Percentiles rank a stretch among this genome's conserved stretches.
These are phyloP conservation scores for Petrolisthes manimaculis DNA, from an alignment of 2,888 invertebrate genomes.

Conservation along the genomic window DNA sequence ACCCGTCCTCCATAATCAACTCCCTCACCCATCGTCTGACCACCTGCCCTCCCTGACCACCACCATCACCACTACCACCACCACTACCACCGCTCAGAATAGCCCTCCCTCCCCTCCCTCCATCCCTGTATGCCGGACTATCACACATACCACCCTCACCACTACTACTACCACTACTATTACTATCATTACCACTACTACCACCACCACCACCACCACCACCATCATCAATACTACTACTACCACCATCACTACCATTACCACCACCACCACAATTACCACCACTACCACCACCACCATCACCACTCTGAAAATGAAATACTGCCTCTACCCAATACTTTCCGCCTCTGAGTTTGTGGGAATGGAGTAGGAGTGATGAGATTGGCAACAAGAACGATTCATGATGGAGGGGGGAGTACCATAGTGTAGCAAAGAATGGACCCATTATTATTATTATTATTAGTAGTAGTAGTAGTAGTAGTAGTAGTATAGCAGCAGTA, in stretches of 20 bases:
- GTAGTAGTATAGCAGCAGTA: too few species aligned
- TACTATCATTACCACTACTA: background rate
- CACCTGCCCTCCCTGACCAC: too few species aligned
- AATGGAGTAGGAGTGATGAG: too few species aligned
- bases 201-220: background rate
- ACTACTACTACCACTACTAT: background rate
- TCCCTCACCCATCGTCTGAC: too few species aligned
- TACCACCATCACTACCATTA: background rate
- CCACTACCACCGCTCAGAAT: background rate
- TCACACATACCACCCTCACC: background rate
- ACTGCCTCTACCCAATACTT: background rate
- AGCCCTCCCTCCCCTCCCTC: background rate
- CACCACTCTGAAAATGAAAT: background rate
- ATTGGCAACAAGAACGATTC: too few species aligned
- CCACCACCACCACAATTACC: background rate
- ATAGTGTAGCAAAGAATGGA: too few species aligned
- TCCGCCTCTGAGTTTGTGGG: background rate
- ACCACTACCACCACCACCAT: slow-evolving; percentile 11
- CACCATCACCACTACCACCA: slow-evolving; percentile 24
- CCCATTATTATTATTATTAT: too few species aligned
- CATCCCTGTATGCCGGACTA: background rate
- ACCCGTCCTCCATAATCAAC: too few species aligned
- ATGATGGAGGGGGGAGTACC: too few species aligned
- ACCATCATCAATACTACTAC: background rate
- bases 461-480: too few species aligned